Base-by-base conservation (phyloP, 2,797 vertebrate species). In the Coilia nasus region DNA sequence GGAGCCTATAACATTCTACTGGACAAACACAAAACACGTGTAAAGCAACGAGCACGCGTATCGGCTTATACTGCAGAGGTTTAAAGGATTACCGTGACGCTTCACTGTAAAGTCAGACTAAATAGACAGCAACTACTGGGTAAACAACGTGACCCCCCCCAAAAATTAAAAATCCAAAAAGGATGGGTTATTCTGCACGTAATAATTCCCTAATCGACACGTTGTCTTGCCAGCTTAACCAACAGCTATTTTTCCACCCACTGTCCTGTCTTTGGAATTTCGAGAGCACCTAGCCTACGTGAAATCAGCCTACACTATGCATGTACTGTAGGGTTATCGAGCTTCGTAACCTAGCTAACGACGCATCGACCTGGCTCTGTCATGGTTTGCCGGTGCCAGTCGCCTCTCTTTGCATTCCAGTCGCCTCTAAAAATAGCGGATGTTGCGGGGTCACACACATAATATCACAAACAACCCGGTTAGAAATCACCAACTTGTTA, bases 341-440 rank as follows among this genome's bases (percentile, higher is more conserved):
- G 71, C 47, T 62, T 81, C 50, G 2, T 80, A 35, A 75, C 71
- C 71, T 44, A 78, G 71, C 81, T 88, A 59, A 78, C 78, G 23
- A 85, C 44, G 47, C 41, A 82, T 83, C 84, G 82, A 83, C 50
- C 60, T 78, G 80, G 88, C 86, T 87, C 86, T 87, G 56, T 82
- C 80, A 78, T 50, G 82, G 81, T 3, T 54, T 83, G 60, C 85
- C 80, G 47, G 85, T 85, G 46, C 84, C 89, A 88, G 89, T 90
- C 89, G 60, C 62, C 85, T 81, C 88, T 85, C 88, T 85, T 90
- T 83, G 83, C 93, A 94, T 95, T 93, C 93, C 93, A 88, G 85
- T 90, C 87, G 87, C 82, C 88, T 82, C 92, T 96, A 96, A 93
- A 95, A 95, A 96, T 96, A 96, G 94, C 85, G 83, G 83, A 78